Percentiles rank a stretch among this genome's conserved stretches.
Evolutionary conservation across 2,888 invertebrate genomes (phyloP).

Genomic region (Noctua janthina): DNA sequence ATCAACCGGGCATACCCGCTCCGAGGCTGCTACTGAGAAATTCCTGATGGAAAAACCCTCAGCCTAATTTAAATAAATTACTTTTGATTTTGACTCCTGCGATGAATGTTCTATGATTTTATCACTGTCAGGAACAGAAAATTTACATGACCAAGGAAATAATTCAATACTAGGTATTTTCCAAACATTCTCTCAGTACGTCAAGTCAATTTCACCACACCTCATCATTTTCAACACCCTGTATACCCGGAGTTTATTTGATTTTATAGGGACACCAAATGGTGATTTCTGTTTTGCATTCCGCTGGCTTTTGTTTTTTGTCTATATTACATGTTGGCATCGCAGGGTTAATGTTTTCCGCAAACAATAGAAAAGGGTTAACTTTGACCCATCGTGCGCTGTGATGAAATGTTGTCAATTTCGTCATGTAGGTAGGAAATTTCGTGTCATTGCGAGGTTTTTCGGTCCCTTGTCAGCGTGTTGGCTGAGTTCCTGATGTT

Average conservation of each 20-base stretch:
- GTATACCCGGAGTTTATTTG: conserved; percentile 36
- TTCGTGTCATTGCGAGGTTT: background rate
- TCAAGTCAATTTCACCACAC: background rate
- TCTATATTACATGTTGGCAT: conserved; percentile 19
- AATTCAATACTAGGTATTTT: background rate
- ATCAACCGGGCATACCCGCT: no score
- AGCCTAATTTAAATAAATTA: no score
- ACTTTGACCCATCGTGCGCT: background rate
- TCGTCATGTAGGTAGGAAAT: background rate
- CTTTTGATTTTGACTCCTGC: no score
- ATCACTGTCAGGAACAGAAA: no score
- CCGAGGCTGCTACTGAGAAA: no score
- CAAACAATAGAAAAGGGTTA: conserved; percentile 32
- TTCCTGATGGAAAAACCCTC: no score
- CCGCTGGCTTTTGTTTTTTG: conserved; percentile 40
- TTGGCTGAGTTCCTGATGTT: background rate
- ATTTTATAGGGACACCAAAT: conserved; percentile 43
- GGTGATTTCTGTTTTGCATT: conserved; percentile 44
- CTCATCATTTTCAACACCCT: background rate
- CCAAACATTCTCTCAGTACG: no score
- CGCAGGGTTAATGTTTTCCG: conserved; percentile 27
- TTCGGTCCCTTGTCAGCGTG: background rate
- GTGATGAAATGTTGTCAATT: conserved; percentile 32
- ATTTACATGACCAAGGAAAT: background rate
- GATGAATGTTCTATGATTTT: no score